A percentile compares a stretch with the other conserved stretches of the same genome.
These are phyloP conservation scores for Tenualosa ilisha DNA, from an alignment of 2,797 vertebrate species.

Conservation along the genomic window DNA sequence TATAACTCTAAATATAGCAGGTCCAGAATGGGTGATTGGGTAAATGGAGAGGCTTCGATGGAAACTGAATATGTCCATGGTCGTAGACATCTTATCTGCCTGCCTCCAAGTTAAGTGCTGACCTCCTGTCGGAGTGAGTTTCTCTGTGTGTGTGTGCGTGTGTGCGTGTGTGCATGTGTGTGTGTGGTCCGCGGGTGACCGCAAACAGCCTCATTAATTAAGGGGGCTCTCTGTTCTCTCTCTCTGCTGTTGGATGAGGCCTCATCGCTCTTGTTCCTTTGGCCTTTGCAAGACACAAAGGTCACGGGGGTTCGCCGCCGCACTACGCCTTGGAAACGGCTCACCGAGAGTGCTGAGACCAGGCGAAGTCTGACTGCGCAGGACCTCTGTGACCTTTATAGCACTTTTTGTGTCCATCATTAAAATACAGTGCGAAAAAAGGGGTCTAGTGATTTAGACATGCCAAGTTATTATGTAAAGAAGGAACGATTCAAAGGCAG, in stretches of 20 bases:
- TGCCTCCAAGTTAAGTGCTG: background rate
- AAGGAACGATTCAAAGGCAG: background rate
- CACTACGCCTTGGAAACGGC: background rate
- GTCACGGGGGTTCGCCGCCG: background rate
- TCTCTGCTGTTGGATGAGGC: background rate
- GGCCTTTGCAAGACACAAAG: slow-evolving; percentile 17
- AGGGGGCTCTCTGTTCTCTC: background rate
- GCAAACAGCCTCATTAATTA: slow-evolving; percentile 25
- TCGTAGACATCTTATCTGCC: background rate
- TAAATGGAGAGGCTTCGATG: slow-evolving; percentile 4
- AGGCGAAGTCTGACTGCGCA: background rate
- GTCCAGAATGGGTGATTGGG: background rate
- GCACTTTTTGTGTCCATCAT: background rate
- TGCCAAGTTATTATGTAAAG: background rate
- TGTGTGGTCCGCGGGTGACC: slow-evolving; percentile 16
- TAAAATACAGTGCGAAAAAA: background rate
- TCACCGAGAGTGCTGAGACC: background rate
- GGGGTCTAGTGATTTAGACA: background rate
- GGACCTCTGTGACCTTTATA: background rate
- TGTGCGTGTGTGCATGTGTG: too few relatives aligned
- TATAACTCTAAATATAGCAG: background rate
- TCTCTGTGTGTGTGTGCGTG: background rate
- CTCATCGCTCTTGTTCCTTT: slow-evolving; percentile 4
- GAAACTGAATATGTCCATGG: background rate
- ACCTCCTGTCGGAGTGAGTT: background rate